A percentile compares a stretch with the other conserved stretches of the same genome.
phyloP scores from a whole-genome alignment of 37 sponge, comb jelly and placozoan genomes.

The Axinella damicornis region DNA sequence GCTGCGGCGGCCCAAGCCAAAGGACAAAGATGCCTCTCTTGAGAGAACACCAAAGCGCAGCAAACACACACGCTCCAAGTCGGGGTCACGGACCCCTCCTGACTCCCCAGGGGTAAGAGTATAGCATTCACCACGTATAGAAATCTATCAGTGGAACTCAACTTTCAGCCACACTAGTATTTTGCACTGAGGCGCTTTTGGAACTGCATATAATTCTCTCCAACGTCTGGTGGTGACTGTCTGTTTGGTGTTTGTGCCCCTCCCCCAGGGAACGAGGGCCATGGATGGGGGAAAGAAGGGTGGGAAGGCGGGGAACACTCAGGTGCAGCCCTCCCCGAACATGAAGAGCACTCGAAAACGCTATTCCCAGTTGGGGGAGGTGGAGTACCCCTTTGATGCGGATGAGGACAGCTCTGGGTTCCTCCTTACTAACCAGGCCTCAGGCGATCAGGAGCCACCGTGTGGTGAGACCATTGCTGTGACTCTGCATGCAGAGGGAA shows the following conservation, averaged over 20 bases:
- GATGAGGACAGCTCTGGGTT: not conserved
- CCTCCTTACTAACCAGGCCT: constrained; percentile 5
- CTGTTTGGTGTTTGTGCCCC: too few species aligned
- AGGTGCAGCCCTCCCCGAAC: constrained; percentile 42
- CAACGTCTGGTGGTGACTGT: too few species aligned
- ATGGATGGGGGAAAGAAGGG: not conserved
- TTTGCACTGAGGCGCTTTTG: too few species aligned
- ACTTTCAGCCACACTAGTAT: too few species aligned
- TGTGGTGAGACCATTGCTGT: too few species aligned
- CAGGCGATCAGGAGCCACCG: too few species aligned
- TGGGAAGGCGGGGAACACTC: not conserved
- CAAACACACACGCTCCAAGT: constrained; percentile 27
- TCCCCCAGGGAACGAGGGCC: too few species aligned
- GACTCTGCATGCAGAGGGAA: too few species aligned
- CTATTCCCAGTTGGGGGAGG: constrained; percentile 44
- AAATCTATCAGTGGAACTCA: too few species aligned
- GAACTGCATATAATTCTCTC: too few species aligned
- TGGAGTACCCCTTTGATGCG: not conserved
- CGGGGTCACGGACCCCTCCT: constrained; percentile 43
- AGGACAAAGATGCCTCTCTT: not conserved
- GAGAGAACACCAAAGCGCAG: constrained; percentile 35
- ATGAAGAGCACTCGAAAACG: constrained; percentile 40
- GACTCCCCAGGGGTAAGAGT: constrained; percentile 40
- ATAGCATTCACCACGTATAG: too few species aligned
- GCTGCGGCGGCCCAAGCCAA: constrained; percentile 1